phyloP scores from a whole-genome alignment of 2,797 vertebrate genomes.

The Danio tinwini region DNA sequence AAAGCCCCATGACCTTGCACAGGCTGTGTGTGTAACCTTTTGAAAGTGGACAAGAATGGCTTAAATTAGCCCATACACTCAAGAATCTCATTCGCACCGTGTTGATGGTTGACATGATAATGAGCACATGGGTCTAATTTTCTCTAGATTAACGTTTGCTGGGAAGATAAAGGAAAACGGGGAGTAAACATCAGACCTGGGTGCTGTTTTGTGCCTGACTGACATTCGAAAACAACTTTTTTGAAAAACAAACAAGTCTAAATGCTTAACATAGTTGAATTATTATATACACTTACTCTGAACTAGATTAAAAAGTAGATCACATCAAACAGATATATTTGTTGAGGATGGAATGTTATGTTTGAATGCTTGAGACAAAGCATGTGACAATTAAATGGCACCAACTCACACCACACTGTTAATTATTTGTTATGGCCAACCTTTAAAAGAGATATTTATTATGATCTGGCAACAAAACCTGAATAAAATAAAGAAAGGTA shows the following conservation, averaged over 20 bases:
- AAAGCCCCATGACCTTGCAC: slow-evolving; percentile 57
- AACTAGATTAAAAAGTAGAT: neutral
- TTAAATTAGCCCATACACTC: slow-evolving; percentile 56
- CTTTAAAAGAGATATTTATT: neutral
- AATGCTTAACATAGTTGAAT: neutral
- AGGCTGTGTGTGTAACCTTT: slow-evolving; percentile 64
- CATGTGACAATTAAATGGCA: neutral
- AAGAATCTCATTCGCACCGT: slow-evolving; percentile 7
- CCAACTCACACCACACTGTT: neutral
- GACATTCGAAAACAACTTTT: neutral
- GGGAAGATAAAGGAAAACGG: neutral
- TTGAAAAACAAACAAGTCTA: neutral
- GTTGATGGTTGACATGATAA: slow-evolving; percentile 12
- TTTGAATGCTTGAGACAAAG: neutral
- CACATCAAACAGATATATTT: neutral
- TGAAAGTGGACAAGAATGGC: slow-evolving; percentile 77
- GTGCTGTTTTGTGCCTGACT: neutral
- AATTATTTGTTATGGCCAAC: neutral
- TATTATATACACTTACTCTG: neutral
- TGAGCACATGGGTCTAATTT: slow-evolving; percentile 25
- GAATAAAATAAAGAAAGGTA: neutral
- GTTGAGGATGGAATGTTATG: neutral
- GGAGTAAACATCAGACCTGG: neutral
- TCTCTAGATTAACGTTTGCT: neutral
- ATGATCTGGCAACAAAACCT: neutral